Evolutionary conservation across 2,113 vertebrate genomes (phyloP), one percentile per base, ranked within the genome.

Genomic region (Ptyas mucosa): DNA sequence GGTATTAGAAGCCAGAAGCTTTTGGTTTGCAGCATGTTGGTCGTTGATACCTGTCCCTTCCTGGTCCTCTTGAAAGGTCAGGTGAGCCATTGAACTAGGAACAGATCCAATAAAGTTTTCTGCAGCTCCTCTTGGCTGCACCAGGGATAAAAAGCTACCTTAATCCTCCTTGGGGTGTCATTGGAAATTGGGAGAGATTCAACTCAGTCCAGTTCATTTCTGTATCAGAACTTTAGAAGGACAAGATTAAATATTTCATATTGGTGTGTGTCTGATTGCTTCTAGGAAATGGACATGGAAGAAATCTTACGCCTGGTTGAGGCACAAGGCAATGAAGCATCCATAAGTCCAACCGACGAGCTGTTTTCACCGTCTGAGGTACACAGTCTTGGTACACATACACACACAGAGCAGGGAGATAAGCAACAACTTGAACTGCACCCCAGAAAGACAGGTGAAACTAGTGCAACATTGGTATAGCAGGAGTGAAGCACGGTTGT

Each of bases 361-460:
- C 99, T 99, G 18, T 97, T 99, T 5, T 99, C 99, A 1, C 99
- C 99, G 95, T 99, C 99, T 96, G 99, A 99, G 99, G 99, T 99
- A 97, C 0, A 87, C 55, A 57, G 2, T 57, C 55, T 57, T 57
- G 20, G 55, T 21, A 8, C 21, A 57, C 6, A 57, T 1, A 55
- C 54, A 55, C 18, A 46, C 43, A 46, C 43, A 43, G 43, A 43
- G 2, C 20, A 57, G 55, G 20, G 5, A 23, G 55, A 57, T 57
- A 23, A 57, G 20, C 7, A 57, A 6, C 20, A 57, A 57, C 55
- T 23, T 57, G 55, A 57, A 57, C 2, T 57, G 55, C 55, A 57
- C 55, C 20, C 20, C 20, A 57, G 55, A 57, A 57, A 57, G 55
- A 57, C 20, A 43, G 2, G 43, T 43, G 43, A 43, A 43, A 43